phyloP scores from a whole-genome alignment of 2,888 invertebrate species.

The Drosophila robusta region DNA sequence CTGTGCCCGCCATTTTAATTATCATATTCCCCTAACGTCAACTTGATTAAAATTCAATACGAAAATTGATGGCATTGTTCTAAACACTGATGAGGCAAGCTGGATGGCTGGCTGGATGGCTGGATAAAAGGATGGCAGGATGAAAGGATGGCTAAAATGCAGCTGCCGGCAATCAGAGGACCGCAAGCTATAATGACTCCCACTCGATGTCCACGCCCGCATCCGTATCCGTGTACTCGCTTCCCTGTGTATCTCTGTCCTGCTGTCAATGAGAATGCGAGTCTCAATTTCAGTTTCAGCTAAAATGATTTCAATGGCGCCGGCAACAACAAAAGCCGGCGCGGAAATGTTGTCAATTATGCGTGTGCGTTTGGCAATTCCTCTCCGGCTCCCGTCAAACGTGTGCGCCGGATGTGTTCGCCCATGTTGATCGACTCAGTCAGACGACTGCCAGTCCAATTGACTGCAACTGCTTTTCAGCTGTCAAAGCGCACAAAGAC shows the following conservation, averaged over 20 bases:
- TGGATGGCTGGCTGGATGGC: conserved; percentile 11
- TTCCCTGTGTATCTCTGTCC: conserved; percentile 3
- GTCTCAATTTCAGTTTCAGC: conserved; percentile 55
- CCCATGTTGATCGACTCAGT: conserved; percentile 37
- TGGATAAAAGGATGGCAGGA: conserved; percentile 19
- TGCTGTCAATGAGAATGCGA: conserved; percentile 40
- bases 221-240: neutral
- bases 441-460: conserved; percentile 33
- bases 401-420: conserved; percentile 41
- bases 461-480: conserved; percentile 43
- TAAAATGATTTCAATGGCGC: conserved; percentile 66
- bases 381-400: conserved; percentile 19
- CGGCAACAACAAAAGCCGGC: conserved; percentile 53
- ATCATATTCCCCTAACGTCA: conserved; percentile 68
- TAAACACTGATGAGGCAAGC: conserved; percentile 57
- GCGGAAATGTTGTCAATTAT: conserved; percentile 77
- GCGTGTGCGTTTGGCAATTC: conserved; percentile 51
- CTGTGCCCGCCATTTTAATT: conserved; percentile 55
- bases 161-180: conserved; percentile 41
- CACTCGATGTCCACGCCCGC: conserved; percentile 27
- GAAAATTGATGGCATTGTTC: conserved; percentile 65
- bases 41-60: conserved; percentile 79
- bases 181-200: conserved; percentile 46
- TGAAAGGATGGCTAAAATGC: conserved; percentile 13
- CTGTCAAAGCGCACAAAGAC: conserved; percentile 32